A percentile compares a stretch with the other conserved stretches of the same genome.
These are phyloP conservation scores for Listronotus bonariensis DNA, from an alignment of 1,140 invertebrate genomes.

Conservation along the genomic window DNA sequence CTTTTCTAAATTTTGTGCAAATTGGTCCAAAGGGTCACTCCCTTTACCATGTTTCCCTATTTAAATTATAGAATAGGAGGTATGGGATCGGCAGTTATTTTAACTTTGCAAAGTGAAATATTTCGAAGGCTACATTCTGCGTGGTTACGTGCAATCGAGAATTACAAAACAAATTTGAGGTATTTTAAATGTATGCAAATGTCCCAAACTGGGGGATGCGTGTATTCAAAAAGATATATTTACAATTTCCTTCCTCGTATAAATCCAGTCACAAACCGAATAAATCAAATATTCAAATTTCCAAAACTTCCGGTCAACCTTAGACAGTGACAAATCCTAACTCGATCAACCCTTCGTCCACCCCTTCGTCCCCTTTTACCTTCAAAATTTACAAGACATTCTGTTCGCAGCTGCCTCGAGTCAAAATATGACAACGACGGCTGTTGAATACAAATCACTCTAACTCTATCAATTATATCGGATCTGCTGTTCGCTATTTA, in stretches of 20 bases:
- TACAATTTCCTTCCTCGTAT: no score
- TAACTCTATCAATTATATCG: slow-evolving; percentile 34
- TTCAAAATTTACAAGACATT: slow-evolving; percentile 32
- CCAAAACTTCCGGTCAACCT: slow-evolving; percentile 32
- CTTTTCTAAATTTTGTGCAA: slow-evolving; percentile 27
- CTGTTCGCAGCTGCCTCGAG: slow-evolving; percentile 29
- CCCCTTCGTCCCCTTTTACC: slow-evolving; percentile 14
- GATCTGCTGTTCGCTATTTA: slow-evolving; percentile 24
- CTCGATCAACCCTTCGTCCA: slow-evolving; percentile 29
- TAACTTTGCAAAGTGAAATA: no score
- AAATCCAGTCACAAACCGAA: neutral
- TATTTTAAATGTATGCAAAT: no score
- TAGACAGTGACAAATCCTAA: slow-evolving; percentile 36
- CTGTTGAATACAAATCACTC: slow-evolving; percentile 36
- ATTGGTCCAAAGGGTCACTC: slow-evolving; percentile 19
- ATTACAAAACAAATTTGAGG: no score
- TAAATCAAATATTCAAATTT: slow-evolving; percentile 26
- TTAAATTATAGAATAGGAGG: neutral
- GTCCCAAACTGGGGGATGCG: no score
- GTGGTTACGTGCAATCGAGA: no score
- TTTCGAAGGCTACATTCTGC: no score
- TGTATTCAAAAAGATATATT: no score
- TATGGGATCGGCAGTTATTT: no score
- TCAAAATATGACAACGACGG: slow-evolving; percentile 29
- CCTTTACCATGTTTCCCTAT: slow-evolving; percentile 5